Evolutionary conservation across 1,140 invertebrate genomes (phyloP), one percentile per base, ranked within the genome.

Genomic region (Bombus terrestris): DNA sequence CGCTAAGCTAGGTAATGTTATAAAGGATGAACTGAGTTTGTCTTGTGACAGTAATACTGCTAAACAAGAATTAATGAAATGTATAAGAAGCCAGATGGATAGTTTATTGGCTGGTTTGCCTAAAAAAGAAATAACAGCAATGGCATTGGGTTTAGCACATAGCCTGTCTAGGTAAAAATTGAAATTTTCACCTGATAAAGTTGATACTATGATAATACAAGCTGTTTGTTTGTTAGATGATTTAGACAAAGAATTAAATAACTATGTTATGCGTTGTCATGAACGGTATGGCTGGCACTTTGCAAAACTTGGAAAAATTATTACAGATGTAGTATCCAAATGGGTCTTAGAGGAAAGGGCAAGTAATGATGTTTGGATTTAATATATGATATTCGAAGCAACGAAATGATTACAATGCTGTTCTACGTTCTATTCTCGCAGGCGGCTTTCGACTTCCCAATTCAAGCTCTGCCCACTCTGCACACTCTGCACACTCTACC

Each of bases 281-380:
- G 99, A 99, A 95, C 99, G 99, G 99, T 99, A 99, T 93, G 99
- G 99, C 0, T 99, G 99, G 99, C 99, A 99, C 95, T 99, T 99
- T 94, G 99, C 99, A 1, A 99, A 99, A 95, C 95, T 99, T 1
- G 97, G 98, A n/a, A 99, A 99, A 95, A 97, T 99, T 83, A 96
- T 99, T 25, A 97, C 97, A 5, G n/a, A n/a, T n/a, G n/a, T n/a
- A n/a, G n/a, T n/a, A n/a, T n/a, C n/a, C n/a, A n/a, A n/a, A n/a
- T n/a, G n/a, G n/a, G n/a, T n/a, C n/a, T n/a, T n/a, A n/a, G n/a
- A n/a, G n/a, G n/a, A n/a, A n/a, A n/a, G n/a, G n/a, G n/a, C n/a
- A n/a, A n/a, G n/a, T n/a, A n/a, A n/a, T n/a, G n/a, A n/a, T n/a
- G n/a, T n/a, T n/a, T n/a, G n/a, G n/a, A n/a, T n/a, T n/a, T n/a